Base-by-base conservation (phyloP, 2,113 vertebrate species). In the Sciurus niger region DNA sequence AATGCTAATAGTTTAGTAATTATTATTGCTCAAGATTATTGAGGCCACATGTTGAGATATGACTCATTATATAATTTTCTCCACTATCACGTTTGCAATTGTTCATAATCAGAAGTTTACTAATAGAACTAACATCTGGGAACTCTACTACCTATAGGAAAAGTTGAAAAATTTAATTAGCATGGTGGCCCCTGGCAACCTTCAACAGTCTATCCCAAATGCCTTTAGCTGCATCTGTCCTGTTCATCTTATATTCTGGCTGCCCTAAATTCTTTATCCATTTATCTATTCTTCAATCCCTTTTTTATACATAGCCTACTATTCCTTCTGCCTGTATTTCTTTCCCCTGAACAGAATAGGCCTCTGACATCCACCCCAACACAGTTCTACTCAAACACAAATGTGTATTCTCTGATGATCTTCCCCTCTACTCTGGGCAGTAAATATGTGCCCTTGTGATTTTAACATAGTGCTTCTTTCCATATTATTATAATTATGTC, bases 51-150 rank as follows among this genome's bases (percentile, higher is more conserved):
- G 14, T 24, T 95, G 24, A 85, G 20, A 89, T 40, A 40, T 65
- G 37, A 6, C 51, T 77, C 46, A 82, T 82, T 63, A 14, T 22
- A 4, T 28, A 58, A 28, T 94, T 74, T 80, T 86, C 34, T 84
- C 34, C 77, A 78, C 25, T 76, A 17, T 43, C n/a, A 58, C 70
- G 83, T 89, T 80, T 92, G 46, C 9, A 65, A 67, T 30, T 92
- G 93, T 74, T 93, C 20, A 9, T 82, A 82, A 67, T 40, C 87
- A 70, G 89, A 88, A 53, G 34, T 65, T 84, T 53, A 20, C 40
- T 74, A 92, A 84, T 28, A 78, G 73, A 65, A 63, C 28, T 73
- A 58, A 82, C 46, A 51, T 60, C 37, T 84, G 30, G 12, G 6
- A 96, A 85, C 25, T 76, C 46, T 90, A 6, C n/a, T 40, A 53